Evolutionary conservation across 2,113 vertebrate genomes (phyloP).

Genomic region (Xyliphius kryptos): DNA sequence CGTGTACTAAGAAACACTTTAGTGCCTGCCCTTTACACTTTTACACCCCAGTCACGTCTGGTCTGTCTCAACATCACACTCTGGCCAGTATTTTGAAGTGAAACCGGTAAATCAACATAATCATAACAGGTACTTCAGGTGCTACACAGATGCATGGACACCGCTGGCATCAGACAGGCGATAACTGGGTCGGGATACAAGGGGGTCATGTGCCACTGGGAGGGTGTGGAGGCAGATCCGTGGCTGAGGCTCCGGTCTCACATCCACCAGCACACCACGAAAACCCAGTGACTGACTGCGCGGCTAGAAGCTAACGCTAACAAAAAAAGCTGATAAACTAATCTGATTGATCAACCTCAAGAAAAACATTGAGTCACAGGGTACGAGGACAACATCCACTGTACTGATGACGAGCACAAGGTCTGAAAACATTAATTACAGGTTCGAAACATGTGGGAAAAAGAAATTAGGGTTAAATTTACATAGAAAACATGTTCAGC

Average conservation of each 20-base stretch:
- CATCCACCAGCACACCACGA: constrained; percentile 34
- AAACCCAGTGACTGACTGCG: constrained; percentile 42
- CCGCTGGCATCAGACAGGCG: not conserved
- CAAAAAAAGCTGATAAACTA: constrained; percentile 32
- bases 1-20: too few relatives aligned
- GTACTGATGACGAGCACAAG: constrained; percentile 21
- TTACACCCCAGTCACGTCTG: too few relatives aligned
- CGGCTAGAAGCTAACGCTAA: constrained; percentile 36
- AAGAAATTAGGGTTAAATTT: constrained; percentile 9
- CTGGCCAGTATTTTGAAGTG: constrained; percentile 5
- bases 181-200: too few relatives aligned
- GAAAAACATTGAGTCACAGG: constrained; percentile 33
- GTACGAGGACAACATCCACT: constrained; percentile 40
- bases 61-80: not conserved
- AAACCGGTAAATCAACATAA: constrained; percentile 1
- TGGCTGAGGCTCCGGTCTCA: constrained; percentile 31
- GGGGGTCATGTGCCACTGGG: constrained; percentile 13
- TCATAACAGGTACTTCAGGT: constrained; percentile 4
- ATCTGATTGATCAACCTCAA: constrained; percentile 3
- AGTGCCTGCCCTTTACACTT: too few relatives aligned
- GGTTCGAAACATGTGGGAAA: not conserved
- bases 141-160: not conserved
- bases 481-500: constrained; percentile 2
- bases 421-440: constrained; percentile 32
- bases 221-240: constrained; percentile 3